Percentiles rank a stretch among this genome's conserved stretches.
Evolutionary conservation across 2,888 invertebrate genomes (phyloP).

Genomic region (Diogma glabrata): DNA sequence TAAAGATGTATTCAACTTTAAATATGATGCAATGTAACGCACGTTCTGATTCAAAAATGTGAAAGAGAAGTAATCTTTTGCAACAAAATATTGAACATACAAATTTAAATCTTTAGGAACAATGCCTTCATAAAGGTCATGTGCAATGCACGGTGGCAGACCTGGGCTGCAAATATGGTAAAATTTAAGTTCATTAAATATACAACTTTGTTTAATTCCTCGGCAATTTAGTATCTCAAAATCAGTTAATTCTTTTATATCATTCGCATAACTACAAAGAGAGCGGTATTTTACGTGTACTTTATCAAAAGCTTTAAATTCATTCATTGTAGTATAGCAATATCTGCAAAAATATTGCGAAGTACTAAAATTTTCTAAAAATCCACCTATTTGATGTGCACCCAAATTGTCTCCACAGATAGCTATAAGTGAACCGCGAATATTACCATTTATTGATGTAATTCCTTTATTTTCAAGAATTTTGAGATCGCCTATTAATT

Average conservation of each 20-base stretch:
- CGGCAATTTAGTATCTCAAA: not conserved
- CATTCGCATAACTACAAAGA: not conserved
- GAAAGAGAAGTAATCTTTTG: not conserved
- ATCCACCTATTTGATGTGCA: conserved; percentile 1
- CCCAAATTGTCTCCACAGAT: not conserved
- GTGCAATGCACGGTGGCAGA: not conserved
- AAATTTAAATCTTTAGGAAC: not conserved
- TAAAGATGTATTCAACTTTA: not conserved
- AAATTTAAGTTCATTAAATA: no score
- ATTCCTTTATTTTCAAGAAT: no score
- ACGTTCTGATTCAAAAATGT: not conserved
- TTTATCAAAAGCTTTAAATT: not conserved
- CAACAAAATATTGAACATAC: not conserved
- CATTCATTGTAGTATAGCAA: no score
- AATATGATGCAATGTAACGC: not conserved
- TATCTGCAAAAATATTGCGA: conserved; percentile 6
- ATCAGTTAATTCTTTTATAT: conserved; percentile 1
- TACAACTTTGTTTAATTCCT: no score
- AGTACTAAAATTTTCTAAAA: conserved; percentile 3
- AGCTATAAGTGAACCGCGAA: no score
- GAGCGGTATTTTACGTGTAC: not conserved
- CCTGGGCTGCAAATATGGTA: not conserved
- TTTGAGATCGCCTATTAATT: no score
- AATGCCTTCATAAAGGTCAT: not conserved
- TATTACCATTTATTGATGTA: no score